Conservation (phyloP, 1,140 invertebrate genomes). For the Triops longicaudatus region DNA sequence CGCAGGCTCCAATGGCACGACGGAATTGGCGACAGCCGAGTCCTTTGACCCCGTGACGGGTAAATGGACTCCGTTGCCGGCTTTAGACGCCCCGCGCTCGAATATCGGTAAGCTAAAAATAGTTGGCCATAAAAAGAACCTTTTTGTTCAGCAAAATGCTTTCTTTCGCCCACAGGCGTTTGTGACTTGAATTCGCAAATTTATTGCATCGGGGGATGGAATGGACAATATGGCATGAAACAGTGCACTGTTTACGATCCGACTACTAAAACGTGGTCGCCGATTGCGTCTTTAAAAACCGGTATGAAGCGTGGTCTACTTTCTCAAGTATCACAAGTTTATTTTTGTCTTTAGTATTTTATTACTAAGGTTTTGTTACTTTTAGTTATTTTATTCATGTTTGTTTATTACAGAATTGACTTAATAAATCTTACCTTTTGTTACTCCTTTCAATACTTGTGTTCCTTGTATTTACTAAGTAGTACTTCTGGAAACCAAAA, state of each 20-base stretch:
- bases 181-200: constrained; percentile 58
- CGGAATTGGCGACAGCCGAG: constrained; percentile 60
- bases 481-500: no score
- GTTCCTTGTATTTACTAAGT: no score
- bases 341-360: no score
- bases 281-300: constrained; percentile 54
- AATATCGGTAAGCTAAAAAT: constrained; percentile 46
- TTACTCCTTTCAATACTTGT: no score
- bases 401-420: no score
- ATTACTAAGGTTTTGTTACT: no score
- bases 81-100: constrained; percentile 55
- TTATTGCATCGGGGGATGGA: constrained; percentile 73
- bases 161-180: constrained; percentile 46
- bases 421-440: no score
- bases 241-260: constrained; percentile 66
- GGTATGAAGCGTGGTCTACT: constrained; percentile 41
- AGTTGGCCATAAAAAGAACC: not conserved
- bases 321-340: no score
- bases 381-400: constrained; percentile 2
- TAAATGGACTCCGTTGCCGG: constrained; percentile 55
- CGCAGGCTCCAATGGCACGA: constrained; percentile 69
- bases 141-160: no score
- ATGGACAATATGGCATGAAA: constrained; percentile 61
- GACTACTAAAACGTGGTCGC: constrained; percentile 51
- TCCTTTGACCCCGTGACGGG: constrained; percentile 47